Evolutionary conservation across 92 coral and sea anemone genomes (phyloP).

Genomic region (Isaurus tuberculatus): DNA sequence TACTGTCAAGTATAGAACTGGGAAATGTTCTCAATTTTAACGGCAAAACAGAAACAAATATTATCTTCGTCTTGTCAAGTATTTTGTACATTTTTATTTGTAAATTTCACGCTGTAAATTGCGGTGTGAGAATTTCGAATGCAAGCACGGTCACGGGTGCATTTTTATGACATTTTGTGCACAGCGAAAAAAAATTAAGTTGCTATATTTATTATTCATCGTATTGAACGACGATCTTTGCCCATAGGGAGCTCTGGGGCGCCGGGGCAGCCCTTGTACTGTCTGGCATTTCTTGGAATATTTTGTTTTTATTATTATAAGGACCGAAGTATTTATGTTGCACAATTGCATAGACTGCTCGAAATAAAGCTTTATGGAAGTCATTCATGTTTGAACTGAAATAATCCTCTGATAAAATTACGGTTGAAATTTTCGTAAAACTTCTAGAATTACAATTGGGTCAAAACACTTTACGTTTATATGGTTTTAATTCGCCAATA

Average conservation of each 20-base stretch:
- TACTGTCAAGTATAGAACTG: too few species aligned
- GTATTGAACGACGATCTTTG: slow-evolving; percentile 18
- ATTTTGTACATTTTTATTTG: neutral
- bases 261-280: slow-evolving; percentile 18
- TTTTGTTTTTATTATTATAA: neutral
- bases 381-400: neutral
- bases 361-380: neutral
- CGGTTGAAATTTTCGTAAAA: neutral
- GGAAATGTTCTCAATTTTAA: too few species aligned
- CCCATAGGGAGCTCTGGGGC: neutral
- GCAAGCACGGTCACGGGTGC: neutral
- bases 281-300: neutral
- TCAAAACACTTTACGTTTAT: neutral
- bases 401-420: neutral
- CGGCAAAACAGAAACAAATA: too few species aligned
- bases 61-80: neutral
- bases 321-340: neutral
- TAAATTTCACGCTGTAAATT: neutral
- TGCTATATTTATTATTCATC: slow-evolving; percentile 32
- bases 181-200: slow-evolving; percentile 3
- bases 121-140: neutral
- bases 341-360: neutral
- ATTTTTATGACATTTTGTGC: neutral
- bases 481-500: neutral
- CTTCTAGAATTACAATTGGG: neutral